phyloP scores from a whole-genome alignment of 2,888 invertebrate genomes.

The Hybos culiciformis region DNA sequence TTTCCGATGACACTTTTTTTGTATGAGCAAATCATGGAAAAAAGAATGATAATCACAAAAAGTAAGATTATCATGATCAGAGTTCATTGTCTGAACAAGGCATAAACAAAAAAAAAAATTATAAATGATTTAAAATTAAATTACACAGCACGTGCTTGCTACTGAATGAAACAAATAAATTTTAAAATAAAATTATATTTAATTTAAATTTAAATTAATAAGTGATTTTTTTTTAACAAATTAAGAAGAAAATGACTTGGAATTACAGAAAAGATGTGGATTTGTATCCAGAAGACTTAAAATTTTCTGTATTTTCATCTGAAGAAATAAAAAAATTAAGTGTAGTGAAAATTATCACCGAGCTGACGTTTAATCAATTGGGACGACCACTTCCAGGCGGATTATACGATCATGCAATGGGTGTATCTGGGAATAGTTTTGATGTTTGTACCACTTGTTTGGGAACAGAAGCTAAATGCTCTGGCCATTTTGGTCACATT shows the following conservation, averaged over 20 bases:
- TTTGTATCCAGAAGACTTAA: slow-evolving; percentile 32
- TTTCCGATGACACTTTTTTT: no score
- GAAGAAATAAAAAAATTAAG: slow-evolving; percentile 69
- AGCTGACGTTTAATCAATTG: slow-evolving; percentile 64
- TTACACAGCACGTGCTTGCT: no score
- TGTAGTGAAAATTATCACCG: slow-evolving; percentile 66
- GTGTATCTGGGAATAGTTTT: slow-evolving; percentile 32
- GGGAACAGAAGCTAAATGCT: slow-evolving; percentile 51
- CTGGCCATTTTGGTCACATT: slow-evolving; percentile 93
- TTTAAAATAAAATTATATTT: no score
- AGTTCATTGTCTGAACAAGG: no score
- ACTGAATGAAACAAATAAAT: no score
- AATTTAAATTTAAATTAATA: no score
- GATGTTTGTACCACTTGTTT: slow-evolving; percentile 74
- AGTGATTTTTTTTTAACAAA: no score
- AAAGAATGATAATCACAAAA: no score
- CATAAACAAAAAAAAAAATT: no score
- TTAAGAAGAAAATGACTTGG: slow-evolving; percentile 5
- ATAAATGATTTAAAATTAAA: no score
- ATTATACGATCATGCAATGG: slow-evolving; percentile 79
- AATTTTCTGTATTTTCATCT: slow-evolving; percentile 58
- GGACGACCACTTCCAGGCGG: slow-evolving; percentile 74
- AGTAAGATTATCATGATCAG: no score
- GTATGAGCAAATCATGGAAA: no score
- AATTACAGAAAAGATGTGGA: slow-evolving; percentile 25